Evolutionary conservation across 1,140 invertebrate species (phyloP).

Genomic region (Diprion similis): DNA sequence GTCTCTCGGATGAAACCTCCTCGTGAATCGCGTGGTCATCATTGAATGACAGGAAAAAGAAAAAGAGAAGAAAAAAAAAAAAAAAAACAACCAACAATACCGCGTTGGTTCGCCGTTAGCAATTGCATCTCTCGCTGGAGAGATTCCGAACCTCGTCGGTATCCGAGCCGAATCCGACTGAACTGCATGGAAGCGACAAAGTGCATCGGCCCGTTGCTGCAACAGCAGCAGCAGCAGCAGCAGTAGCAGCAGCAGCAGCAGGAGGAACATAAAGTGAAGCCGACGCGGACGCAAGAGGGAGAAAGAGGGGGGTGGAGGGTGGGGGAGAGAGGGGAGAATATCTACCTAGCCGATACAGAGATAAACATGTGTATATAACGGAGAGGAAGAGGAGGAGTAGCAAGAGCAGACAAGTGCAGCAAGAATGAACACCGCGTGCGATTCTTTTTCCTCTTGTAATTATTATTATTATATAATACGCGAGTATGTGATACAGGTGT

Average conservation of each 20-base stretch:
- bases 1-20: no score
- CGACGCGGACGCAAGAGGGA: conserved; percentile 25
- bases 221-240: conserved; percentile 24
- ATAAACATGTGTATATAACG: no score
- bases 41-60: no score
- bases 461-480: no score
- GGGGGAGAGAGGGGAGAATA: neutral
- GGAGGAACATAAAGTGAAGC: conserved; percentile 19
- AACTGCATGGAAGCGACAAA: conserved; percentile 35
- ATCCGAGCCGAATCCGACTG: conserved; percentile 42
- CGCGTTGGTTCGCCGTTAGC: neutral
- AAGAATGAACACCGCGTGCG: no score
- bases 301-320: conserved; percentile 29
- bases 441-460: no score
- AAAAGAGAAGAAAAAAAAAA: no score
- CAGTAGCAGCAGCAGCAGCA: conserved; percentile 24
- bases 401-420: conserved; percentile 26
- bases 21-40: neutral
- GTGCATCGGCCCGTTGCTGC: conserved; percentile 40
- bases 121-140: neutral
- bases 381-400: neutral
- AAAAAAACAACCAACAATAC: neutral
- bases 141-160: conserved; percentile 31
- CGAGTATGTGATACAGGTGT: no score
- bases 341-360: neutral